Percentiles rank a stretch among this genome's conserved stretches.
These are phyloP conservation scores for Tetragonula clypearis DNA, from an alignment of 1,140 invertebrate genomes.

Conservation along the genomic window DNA sequence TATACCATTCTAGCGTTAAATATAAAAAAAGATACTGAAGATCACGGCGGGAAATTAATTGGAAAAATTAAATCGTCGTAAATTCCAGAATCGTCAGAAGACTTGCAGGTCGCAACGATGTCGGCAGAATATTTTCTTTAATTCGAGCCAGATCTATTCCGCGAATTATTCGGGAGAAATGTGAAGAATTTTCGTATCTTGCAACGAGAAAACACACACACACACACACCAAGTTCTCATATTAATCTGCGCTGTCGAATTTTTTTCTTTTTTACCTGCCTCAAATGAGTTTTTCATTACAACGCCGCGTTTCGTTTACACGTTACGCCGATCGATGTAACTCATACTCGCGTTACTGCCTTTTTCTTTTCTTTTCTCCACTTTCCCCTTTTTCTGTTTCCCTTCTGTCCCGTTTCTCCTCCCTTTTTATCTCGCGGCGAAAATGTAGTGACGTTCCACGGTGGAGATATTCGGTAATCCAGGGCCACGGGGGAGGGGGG, in stretches of 20 bases:
- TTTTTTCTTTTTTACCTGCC: not conserved
- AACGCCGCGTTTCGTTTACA: not conserved
- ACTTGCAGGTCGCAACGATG: no score
- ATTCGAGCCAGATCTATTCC: not conserved
- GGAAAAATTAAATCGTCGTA: no score
- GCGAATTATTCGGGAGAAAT: not conserved
- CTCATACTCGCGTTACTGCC: not conserved
- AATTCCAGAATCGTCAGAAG: no score
- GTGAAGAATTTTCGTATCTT: not conserved
- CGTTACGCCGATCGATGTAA: not conserved
- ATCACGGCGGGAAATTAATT: no score
- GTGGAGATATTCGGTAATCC: not conserved
- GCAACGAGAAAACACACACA: not conserved
- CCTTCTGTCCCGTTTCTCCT: not conserved
- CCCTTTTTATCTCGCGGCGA: not conserved
- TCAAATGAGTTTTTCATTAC: slow-evolving; percentile 16
- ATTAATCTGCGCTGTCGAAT: slow-evolving; percentile 11
- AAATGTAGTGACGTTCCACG: no score
- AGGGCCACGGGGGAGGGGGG: no score
- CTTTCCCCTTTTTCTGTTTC: not conserved
- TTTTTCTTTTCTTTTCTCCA: not conserved
- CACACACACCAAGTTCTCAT: not conserved
- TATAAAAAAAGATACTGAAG: no score
- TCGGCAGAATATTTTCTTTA: not conserved
- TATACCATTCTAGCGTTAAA: no score